A percentile compares a stretch with the other conserved stretches of the same genome.
phyloP scores from a whole-genome alignment of 1,140 invertebrate genomes.

The Drosophila kanapiae region DNA sequence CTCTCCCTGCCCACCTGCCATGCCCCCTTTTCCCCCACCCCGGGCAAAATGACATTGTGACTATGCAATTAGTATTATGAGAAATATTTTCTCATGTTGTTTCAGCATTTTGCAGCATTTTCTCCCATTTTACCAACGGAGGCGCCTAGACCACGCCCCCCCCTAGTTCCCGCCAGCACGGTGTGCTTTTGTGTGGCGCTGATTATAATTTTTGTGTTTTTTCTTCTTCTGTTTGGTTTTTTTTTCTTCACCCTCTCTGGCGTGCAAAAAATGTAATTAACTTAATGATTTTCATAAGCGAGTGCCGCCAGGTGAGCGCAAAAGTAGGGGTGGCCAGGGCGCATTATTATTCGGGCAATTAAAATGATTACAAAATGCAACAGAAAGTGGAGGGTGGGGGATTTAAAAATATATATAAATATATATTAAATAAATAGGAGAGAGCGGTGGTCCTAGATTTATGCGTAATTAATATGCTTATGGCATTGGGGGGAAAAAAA shows the following conservation, averaged over 20 bases:
- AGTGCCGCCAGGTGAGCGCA: slow-evolving; percentile 35
- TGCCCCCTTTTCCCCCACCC: neutral
- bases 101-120: slow-evolving; percentile 27
- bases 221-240: slow-evolving; percentile 14
- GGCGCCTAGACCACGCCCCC: slow-evolving; percentile 11
- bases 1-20: neutral
- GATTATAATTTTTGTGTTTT: slow-evolving; percentile 77
- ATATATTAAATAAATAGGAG: slow-evolving; percentile 28
- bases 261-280: slow-evolving; percentile 83
- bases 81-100: slow-evolving; percentile 79
- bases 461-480: slow-evolving; percentile 49
- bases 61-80: slow-evolving; percentile 85
- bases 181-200: slow-evolving; percentile 79
- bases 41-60: slow-evolving; percentile 82
- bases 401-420: slow-evolving; percentile 1
- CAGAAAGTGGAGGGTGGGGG: neutral
- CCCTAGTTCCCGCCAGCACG: slow-evolving; percentile 40
- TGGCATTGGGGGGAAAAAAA: neutral
- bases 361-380: slow-evolving; percentile 77
- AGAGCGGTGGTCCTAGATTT: slow-evolving; percentile 36
- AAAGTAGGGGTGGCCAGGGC: neutral
- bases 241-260: slow-evolving; percentile 39
- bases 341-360: slow-evolving; percentile 79
- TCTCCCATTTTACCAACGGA: slow-evolving; percentile 17
- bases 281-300: slow-evolving; percentile 82